These are phyloP conservation scores for Anomalospiza imberbis DNA, from an alignment of 2,797 vertebrate species.

Conservation along the genomic window DNA sequence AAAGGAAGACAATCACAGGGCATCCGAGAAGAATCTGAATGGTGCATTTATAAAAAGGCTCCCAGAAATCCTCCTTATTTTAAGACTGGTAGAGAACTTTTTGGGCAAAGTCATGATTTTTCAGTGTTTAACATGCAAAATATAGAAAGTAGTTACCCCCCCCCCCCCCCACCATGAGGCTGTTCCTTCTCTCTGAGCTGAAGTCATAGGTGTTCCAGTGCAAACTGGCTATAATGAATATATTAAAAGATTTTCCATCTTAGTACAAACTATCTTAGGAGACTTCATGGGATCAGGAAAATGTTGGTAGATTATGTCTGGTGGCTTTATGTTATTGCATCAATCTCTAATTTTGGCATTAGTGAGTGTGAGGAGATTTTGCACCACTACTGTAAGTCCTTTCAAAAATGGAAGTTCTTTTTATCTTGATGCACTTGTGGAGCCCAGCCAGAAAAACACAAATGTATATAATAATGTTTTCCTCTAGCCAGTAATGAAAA, in stretches of 20 bases:
- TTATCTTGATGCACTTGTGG: background rate
- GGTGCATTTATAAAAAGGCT: background rate
- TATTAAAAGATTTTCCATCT: background rate
- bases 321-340: background rate
- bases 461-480: background rate
- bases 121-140: background rate
- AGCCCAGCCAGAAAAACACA: background rate
- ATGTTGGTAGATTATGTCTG: background rate
- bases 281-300: background rate
- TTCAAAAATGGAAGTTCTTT: background rate
- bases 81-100: background rate
- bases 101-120: background rate
- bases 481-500: background rate
- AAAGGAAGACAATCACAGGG: background rate
- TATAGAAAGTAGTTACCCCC: background rate
- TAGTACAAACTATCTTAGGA: background rate
- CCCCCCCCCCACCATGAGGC: too few species aligned
- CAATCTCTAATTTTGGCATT: background rate
- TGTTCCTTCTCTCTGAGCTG: background rate
- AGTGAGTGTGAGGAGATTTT: background rate
- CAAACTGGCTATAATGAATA: background rate
- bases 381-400: background rate
- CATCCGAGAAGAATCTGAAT: background rate
- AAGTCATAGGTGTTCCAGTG: background rate
- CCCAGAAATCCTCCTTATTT: background rate